These are phyloP conservation scores for Junonia oenone DNA, from an alignment of 2,888 invertebrate species.

Conservation along the genomic window DNA sequence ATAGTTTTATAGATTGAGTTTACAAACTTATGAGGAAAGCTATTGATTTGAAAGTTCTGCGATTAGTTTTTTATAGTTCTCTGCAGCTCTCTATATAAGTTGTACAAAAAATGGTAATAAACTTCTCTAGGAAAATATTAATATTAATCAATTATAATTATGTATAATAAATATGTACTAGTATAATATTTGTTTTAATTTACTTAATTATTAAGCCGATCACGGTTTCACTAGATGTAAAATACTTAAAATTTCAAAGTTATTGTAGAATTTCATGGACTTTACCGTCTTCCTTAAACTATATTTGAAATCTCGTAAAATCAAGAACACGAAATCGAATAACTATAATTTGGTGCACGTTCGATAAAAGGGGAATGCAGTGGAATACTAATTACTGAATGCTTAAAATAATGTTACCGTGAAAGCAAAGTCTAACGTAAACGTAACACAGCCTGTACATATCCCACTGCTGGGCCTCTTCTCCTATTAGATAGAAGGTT, in stretches of 20 bases:
- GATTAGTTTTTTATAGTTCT: neutral
- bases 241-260: neutral
- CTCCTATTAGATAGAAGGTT: no score
- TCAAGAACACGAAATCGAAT: neutral
- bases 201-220: no score
- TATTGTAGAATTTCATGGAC: neutral
- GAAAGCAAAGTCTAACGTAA: no score
- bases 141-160: no score
- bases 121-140: no score
- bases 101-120: no score
- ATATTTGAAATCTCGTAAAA: neutral
- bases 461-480: no score
- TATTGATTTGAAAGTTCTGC: neutral
- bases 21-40: neutral
- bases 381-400: constrained; percentile 14
- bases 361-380: constrained; percentile 2
- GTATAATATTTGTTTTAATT: no score
- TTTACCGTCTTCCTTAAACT: neutral
- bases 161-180: no score
- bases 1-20: neutral
- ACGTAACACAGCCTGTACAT: no score
- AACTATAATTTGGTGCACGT: neutral
- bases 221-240: neutral
- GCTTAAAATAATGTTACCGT: no score
- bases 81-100: no score